phyloP scores from a whole-genome alignment of 2,797 vertebrate genomes.

The Sylvia borin region DNA sequence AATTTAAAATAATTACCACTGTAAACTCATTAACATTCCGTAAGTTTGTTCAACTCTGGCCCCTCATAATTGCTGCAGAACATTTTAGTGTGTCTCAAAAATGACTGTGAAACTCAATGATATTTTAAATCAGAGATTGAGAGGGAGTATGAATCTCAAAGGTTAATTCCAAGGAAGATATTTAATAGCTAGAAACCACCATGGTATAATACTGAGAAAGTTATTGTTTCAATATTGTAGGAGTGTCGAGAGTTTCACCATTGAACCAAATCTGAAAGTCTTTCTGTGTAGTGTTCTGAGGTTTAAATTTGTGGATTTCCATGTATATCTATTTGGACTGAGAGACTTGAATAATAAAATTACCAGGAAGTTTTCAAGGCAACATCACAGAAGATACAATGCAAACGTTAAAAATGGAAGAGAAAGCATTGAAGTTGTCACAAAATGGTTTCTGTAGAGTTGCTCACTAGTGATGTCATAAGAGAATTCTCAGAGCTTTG shows the following conservation, averaged over 20 bases:
- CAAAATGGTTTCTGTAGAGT: neutral
- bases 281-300: neutral
- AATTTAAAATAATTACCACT: constrained; percentile 69
- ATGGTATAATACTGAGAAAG: neutral
- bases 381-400: neutral
- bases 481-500: neutral
- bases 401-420: neutral
- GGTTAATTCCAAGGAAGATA: neutral
- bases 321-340: neutral
- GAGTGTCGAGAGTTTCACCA: neutral
- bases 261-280: neutral
- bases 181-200: neutral
- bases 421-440: neutral
- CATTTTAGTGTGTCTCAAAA: constrained; percentile 16
- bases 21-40: constrained; percentile 47
- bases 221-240: neutral
- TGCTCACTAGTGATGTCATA: neutral
- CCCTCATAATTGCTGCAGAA: constrained; percentile 16
- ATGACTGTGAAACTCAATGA: neutral
- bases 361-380: neutral
- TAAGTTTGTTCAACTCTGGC: constrained; percentile 14
- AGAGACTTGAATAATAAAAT: neutral
- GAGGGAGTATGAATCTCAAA: neutral
- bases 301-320: neutral
- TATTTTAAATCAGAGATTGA: neutral